These are phyloP conservation scores for Spilosoma lubricipeda DNA, from an alignment of 2,888 invertebrate genomes.

Conservation along the genomic window DNA sequence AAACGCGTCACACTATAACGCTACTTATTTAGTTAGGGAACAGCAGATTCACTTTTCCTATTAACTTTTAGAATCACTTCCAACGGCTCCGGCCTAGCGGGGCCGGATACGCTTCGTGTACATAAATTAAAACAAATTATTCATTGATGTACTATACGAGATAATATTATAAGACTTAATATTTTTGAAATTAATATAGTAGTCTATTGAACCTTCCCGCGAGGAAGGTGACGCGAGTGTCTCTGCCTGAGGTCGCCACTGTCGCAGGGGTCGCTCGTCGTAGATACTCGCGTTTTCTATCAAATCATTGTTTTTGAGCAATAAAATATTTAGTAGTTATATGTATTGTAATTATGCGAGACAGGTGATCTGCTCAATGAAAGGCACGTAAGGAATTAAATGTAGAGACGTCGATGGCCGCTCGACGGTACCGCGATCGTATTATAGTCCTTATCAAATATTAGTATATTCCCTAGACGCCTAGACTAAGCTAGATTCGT, in stretches of 20 bases:
- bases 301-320: conserved; percentile 64
- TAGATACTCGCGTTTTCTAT: conserved; percentile 33
- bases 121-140: conserved; percentile 59
- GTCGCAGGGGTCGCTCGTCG: background rate
- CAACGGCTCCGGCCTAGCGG: conserved; percentile 43
- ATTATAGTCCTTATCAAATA: conserved; percentile 65
- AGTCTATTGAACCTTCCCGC: conserved; percentile 63
- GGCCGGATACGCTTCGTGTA: conserved; percentile 63
- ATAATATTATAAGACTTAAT: conserved; percentile 73
- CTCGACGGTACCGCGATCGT: conserved; percentile 49
- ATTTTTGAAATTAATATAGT: conserved; percentile 79
- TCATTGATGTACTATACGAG: conserved; percentile 63
- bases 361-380: conserved; percentile 76
- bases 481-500: conserved; percentile 75
- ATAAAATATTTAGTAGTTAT: conserved; percentile 63
- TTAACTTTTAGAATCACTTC: conserved; percentile 42
- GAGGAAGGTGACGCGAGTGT: conserved; percentile 45
- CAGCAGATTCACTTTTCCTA: conserved; percentile 53
- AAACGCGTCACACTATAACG: conserved; percentile 28
- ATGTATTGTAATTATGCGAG: conserved; percentile 62
- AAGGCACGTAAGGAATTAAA: conserved; percentile 84
- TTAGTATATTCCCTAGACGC: conserved; percentile 73
- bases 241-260: conserved; percentile 7
- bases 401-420: conserved; percentile 66
- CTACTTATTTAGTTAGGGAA: conserved; percentile 53